Conservation (phyloP, 2,113 vertebrate species). For the Hystrix cristata region DNA sequence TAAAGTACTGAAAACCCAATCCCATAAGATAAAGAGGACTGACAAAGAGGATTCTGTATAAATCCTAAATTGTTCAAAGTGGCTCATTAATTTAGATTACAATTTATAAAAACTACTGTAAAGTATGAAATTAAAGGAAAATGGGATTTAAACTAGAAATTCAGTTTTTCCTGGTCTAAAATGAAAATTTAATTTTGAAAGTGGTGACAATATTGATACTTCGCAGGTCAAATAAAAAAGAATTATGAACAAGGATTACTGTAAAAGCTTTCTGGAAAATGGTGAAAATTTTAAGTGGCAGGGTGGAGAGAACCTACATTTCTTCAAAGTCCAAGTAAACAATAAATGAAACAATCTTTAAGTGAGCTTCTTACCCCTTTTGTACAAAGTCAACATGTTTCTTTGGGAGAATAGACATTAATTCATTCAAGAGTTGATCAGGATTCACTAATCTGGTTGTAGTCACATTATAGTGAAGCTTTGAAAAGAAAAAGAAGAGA, state of each 20-base stretch:
- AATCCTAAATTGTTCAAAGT: conserved; percentile 9
- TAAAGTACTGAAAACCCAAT: neutral
- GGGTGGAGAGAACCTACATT: neutral
- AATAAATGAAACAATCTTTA: neutral
- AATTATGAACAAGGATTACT: neutral
- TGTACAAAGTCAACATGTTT: conserved; percentile 95
- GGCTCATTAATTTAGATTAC: neutral
- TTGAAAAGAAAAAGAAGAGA: conserved; percentile 49
- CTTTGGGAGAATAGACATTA: conserved; percentile 91
- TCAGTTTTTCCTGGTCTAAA: conserved; percentile 10
- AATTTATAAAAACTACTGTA: conserved; percentile 24
- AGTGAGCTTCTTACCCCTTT: conserved; percentile 92
- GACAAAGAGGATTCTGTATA: neutral
- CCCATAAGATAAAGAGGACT: neutral
- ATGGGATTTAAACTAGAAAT: conserved; percentile 14
- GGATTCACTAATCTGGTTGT: conserved; percentile 93
- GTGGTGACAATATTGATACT: neutral
- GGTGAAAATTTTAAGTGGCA: neutral
- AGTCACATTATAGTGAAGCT: conserved; percentile 97
- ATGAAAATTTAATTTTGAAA: conserved; percentile 49
- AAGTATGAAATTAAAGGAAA: conserved; percentile 40
- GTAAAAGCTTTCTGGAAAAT: conserved; percentile 40
- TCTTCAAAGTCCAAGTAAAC: conserved; percentile 21
- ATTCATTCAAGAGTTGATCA: conserved; percentile 94
- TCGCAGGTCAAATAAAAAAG: neutral